phyloP scores from a whole-genome alignment of 1,140 invertebrate species.

The Stegodyphus mimosarum region DNA sequence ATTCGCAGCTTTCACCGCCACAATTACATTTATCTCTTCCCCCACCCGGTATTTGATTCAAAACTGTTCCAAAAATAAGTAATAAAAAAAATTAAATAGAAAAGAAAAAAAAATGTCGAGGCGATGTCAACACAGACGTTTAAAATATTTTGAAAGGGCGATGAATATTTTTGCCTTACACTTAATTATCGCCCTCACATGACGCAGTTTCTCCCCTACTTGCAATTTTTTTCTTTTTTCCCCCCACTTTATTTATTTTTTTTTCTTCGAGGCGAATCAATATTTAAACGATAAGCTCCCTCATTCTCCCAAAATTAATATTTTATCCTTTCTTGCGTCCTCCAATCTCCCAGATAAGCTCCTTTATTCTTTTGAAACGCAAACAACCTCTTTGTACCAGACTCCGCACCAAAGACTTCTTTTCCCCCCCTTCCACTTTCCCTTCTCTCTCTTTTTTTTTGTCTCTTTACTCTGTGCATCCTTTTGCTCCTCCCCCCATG shows the following conservation, averaged over 20 bases:
- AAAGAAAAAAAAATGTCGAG: slow-evolving; percentile 6
- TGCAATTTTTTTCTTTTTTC: neutral
- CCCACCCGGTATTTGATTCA: neutral
- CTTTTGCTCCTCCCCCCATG: slow-evolving; percentile 15
- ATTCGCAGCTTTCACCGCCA: neutral
- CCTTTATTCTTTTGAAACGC: slow-evolving; percentile 59
- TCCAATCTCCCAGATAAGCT: slow-evolving; percentile 59
- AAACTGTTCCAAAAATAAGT: neutral
- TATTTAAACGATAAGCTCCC: slow-evolving; percentile 61
- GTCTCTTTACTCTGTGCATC: slow-evolving; percentile 25
- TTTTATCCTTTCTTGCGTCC: slow-evolving; percentile 59
- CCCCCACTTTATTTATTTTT: neutral
- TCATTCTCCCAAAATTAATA: slow-evolving; percentile 61
- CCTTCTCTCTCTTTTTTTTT: neutral
- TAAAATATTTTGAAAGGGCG: slow-evolving; percentile 46
- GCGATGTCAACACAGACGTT: slow-evolving; percentile 52
- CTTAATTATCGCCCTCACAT: slow-evolving; percentile 54
- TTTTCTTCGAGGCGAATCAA: slow-evolving; percentile 44
- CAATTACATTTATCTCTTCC: neutral
- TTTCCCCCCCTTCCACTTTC: slow-evolving; percentile 15
- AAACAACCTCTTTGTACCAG: slow-evolving; percentile 58
- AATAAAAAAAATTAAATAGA: neutral
- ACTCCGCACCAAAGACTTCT: slow-evolving; percentile 37
- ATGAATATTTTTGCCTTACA: slow-evolving; percentile 58
- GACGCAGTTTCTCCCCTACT: neutral